phyloP scores from a whole-genome alignment of 2,888 invertebrate species.

The Nomada goodeniana region DNA sequence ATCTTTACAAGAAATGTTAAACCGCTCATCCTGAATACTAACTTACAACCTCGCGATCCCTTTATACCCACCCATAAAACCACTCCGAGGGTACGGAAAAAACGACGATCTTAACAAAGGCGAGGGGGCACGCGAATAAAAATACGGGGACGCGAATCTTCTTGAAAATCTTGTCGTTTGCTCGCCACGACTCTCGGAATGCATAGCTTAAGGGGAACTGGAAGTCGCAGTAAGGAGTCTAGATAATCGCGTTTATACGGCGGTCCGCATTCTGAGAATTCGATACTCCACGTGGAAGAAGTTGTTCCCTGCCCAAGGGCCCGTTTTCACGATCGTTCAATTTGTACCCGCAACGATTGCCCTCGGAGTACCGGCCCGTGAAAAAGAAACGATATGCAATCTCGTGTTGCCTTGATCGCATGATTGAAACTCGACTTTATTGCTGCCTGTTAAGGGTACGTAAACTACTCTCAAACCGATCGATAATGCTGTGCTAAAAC shows the following conservation, averaged over 20 bases:
- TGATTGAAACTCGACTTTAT: not conserved
- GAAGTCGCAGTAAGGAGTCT: slow-evolving; percentile 64
- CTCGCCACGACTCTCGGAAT: slow-evolving; percentile 36
- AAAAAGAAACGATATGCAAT: slow-evolving; percentile 9
- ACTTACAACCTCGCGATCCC: not conserved
- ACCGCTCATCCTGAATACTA: no score
- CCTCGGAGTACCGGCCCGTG: slow-evolving; percentile 9
- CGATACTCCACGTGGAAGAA: slow-evolving; percentile 61
- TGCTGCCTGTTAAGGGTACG: not conserved
- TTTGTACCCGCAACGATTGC: slow-evolving; percentile 51
- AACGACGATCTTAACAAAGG: not conserved
- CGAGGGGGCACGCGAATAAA: not conserved
- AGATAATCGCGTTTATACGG: slow-evolving; percentile 71
- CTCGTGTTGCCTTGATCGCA: slow-evolving; percentile 8
- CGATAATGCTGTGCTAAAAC: no score
- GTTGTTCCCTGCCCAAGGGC: slow-evolving; percentile 37
- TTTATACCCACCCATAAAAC: not conserved
- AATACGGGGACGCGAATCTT: slow-evolving; percentile 34
- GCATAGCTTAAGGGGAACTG: slow-evolving; percentile 71
- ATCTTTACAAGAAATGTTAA: not conserved
- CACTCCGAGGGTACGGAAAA: not conserved
- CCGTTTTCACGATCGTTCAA: slow-evolving; percentile 62
- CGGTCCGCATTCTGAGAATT: slow-evolving; percentile 76
- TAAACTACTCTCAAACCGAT: no score
- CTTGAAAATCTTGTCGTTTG: slow-evolving; percentile 61